Evolutionary conservation across 1,140 invertebrate genomes (phyloP).

Genomic region (Nasonia longicornis): DNA sequence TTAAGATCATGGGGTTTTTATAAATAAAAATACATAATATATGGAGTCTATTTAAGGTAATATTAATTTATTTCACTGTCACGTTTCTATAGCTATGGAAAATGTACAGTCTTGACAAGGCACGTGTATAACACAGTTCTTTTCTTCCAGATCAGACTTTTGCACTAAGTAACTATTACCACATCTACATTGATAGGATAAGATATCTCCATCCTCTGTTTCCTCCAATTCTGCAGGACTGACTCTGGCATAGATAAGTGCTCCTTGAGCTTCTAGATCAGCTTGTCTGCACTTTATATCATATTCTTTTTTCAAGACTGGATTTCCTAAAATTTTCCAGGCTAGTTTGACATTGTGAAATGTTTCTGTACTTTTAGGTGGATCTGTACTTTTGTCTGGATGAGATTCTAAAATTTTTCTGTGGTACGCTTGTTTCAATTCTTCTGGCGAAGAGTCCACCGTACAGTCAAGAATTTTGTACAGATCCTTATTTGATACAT

Average conservation of each 20-base stretch:
- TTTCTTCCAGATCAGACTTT: conserved; percentile 62
- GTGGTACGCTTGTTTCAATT: conserved; percentile 76
- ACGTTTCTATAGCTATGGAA: conserved; percentile 71
- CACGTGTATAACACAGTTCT: conserved; percentile 67
- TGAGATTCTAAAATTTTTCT: conserved; percentile 72
- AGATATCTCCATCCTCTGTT: conserved; percentile 58
- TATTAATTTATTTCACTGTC: conserved; percentile 30
- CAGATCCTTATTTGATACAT: conserved; percentile 59
- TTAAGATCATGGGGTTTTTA: neutral
- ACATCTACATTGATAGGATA: conserved; percentile 75
- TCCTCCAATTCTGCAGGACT: conserved; percentile 68
- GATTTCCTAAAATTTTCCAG: conserved; percentile 73
- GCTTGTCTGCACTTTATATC: conserved; percentile 70
- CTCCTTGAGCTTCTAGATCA: conserved; percentile 68
- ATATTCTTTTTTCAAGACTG: conserved; percentile 71
- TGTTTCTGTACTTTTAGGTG: conserved; percentile 52
- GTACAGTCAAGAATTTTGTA: conserved; percentile 74
- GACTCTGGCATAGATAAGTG: conserved; percentile 72
- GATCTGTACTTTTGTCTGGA: conserved; percentile 72
- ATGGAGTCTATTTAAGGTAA: neutral
- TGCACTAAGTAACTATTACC: conserved; percentile 73
- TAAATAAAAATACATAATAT: neutral
- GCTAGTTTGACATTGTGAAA: conserved; percentile 74
- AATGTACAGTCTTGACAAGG: conserved; percentile 78
- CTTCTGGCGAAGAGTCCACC: conserved; percentile 69